phyloP scores from a whole-genome alignment of 2,113 vertebrate species.

The Pelodiscus sinensis region DNA sequence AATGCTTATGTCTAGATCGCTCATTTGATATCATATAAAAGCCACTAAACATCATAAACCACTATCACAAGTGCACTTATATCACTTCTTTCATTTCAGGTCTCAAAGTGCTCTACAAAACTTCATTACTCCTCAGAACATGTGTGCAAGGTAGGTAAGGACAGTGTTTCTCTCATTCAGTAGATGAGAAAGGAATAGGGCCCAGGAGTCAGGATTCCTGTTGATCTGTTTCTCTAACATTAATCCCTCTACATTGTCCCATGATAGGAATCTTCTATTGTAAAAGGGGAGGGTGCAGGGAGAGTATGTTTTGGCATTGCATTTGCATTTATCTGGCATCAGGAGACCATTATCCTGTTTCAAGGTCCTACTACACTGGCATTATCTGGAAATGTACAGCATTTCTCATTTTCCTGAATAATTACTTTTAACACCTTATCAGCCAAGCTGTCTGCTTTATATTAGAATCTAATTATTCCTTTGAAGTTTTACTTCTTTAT shows the following conservation, averaged over 20 bases:
- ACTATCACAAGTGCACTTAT: neutral
- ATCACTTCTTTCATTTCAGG: neutral
- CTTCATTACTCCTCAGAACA: neutral
- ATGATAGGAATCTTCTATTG: neutral
- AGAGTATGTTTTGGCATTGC: neutral
- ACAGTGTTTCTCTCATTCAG: neutral
- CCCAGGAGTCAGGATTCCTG: neutral
- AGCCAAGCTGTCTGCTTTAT: neutral
- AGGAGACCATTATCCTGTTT: neutral
- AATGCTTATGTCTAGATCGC: neutral
- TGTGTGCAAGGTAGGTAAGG: accelerated
- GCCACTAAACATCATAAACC: neutral
- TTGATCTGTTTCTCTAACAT: neutral
- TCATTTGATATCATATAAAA: neutral
- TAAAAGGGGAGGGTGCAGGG: neutral
- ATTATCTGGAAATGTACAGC: conserved; percentile 12
- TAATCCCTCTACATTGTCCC: neutral
- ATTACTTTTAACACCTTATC: conserved; percentile 43
- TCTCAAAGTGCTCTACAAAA: neutral
- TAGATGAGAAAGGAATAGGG: neutral
- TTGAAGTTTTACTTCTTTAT: conserved; percentile 42
- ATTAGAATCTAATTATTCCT: conserved; percentile 38
- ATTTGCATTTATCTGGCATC: neutral
- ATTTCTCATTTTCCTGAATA: conserved; percentile 58
- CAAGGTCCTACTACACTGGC: neutral